Evolutionary conservation across 37 sponge, comb jelly and placozoan genomes (phyloP), one percentile per base, ranked within the genome.

Genomic region (Agelas oroides): DNA sequence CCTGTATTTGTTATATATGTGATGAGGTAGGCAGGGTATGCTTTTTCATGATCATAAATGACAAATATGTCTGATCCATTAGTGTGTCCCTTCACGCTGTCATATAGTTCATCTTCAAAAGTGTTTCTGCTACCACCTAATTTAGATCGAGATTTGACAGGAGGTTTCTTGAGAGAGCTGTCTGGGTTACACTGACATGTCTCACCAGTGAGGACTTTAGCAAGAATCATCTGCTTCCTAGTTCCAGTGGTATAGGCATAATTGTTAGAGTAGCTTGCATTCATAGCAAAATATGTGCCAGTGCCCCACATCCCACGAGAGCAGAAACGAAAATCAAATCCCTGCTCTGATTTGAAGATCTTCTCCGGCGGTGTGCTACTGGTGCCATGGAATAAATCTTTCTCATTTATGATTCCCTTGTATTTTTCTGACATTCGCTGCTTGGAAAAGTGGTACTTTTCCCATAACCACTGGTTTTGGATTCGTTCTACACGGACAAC

Each of bases 381-480:
- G 34, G 94, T 91, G 1, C 94, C 94, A 80, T 94, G 94, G 27
- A 86, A 94, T 6, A 94, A 52, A 17, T 56, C 0, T 28, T 57
- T 67, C 62, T 94, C 94, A 28, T 94, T 90, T 0, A 84, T 76
- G 0, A 5, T 46, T 2, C 70, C 80, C 1, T 34, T 34, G 58
- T 86, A 87, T 40, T 86, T 90, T 61, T 84, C 55, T 2, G 24
- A 20, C 59, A 94, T 86, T 20, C 84, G 57, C 19, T 71, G 25
- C 68, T 74, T 78, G 25, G 73, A 19, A 18, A 69, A 82, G 0
- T 21, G 37, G 52, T 90, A 94, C 33, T 63, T 52, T 21, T 80
- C 65, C 94, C 94, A 94, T 2, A 94, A 68, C 94, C 94, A 94
- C 38, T 72, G 54, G 52, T 94, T 94, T 72, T 94, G 91, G 56